Evolutionary conservation across 1,140 invertebrate genomes (phyloP).

Genomic region (Drosophila arawakana): DNA sequence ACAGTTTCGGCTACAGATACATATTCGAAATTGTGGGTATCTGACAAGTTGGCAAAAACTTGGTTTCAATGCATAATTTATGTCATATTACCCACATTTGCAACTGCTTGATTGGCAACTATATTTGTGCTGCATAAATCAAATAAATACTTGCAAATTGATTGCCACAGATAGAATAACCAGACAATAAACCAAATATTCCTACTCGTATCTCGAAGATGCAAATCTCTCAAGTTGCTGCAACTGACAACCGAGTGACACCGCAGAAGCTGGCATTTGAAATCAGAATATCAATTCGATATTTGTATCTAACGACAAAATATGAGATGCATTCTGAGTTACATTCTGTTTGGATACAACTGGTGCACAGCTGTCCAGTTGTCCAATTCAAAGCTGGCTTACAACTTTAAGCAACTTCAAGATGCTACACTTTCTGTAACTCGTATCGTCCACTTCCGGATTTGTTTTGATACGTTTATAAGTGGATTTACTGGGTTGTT

Average conservation of each 20-base stretch:
- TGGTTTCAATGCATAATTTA: conserved; percentile 65
- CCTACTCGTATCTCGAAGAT: conserved; percentile 11
- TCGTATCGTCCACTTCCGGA: conserved; percentile 35
- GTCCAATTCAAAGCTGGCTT: neutral
- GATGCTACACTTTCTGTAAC: conserved; percentile 16
- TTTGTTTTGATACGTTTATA: conserved; percentile 39
- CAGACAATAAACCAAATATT: conserved; percentile 13
- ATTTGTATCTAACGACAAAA: neutral
- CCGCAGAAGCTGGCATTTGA: conserved; percentile 8
- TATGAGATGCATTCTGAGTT: neutral
- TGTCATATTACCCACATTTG: conserved; percentile 26
- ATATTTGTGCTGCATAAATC: conserved; percentile 55
- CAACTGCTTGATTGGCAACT: conserved; percentile 52
- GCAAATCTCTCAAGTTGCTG: conserved; percentile 4
- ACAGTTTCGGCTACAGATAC: neutral
- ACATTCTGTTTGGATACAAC: neutral
- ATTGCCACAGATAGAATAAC: conserved; percentile 44
- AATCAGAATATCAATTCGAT: conserved; percentile 5
- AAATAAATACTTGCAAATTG: conserved; percentile 64
- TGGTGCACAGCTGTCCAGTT: conserved; percentile 1
- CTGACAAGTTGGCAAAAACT: conserved; percentile 37
- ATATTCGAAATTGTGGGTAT: neutral
- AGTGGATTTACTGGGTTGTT: conserved; percentile 26
- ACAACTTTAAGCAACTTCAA: conserved; percentile 15
- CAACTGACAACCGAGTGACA: conserved; percentile 8